Percentiles rank a stretch among this genome's conserved stretches.
Evolutionary conservation across 2,113 vertebrate species (phyloP).

Genomic region (Scomber japonicus): DNA sequence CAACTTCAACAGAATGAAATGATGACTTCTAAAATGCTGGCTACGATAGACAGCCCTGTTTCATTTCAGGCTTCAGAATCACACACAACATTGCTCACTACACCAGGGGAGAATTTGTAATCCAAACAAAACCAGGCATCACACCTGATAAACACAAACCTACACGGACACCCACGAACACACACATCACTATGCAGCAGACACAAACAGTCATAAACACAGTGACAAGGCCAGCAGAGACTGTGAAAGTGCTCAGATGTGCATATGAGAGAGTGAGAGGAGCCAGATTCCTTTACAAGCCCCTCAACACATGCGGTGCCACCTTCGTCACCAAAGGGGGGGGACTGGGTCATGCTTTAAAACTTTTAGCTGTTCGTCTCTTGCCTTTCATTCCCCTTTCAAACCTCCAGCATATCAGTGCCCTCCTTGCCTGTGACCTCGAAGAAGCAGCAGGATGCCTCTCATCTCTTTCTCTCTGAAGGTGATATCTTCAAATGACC

Average conservation of each 20-base stretch:
- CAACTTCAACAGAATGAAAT: constrained; percentile 49
- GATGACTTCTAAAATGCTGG: constrained; percentile 62
- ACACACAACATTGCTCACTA: constrained; percentile 58
- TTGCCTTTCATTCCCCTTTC: constrained; percentile 60
- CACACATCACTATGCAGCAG: neutral
- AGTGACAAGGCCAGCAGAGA: constrained; percentile 38
- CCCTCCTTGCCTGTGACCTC: constrained; percentile 61
- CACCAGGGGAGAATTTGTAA: constrained; percentile 58
- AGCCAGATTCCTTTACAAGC: constrained; percentile 72
- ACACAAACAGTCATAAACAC: constrained; percentile 47
- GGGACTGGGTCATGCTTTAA: constrained; percentile 71
- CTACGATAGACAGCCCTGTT: constrained; percentile 56
- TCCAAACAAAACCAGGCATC: constrained; percentile 60
- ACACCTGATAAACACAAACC: constrained; percentile 58
- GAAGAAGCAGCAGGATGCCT: constrained; percentile 51
- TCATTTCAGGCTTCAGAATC: constrained; percentile 62
- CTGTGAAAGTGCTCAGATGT: constrained; percentile 77
- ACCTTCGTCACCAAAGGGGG: constrained; percentile 64
- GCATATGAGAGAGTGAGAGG: constrained; percentile 70
- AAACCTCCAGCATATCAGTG: constrained; percentile 52
- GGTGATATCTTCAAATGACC: constrained; percentile 43
- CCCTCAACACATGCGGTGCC: constrained; percentile 56
- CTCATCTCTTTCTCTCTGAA: constrained; percentile 54
- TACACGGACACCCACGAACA: constrained; percentile 4
- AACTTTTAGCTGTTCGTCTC: constrained; percentile 60